Base-by-base conservation (phyloP, 2,888 invertebrate species). In the Prosopocoilus inquinatus region DNA sequence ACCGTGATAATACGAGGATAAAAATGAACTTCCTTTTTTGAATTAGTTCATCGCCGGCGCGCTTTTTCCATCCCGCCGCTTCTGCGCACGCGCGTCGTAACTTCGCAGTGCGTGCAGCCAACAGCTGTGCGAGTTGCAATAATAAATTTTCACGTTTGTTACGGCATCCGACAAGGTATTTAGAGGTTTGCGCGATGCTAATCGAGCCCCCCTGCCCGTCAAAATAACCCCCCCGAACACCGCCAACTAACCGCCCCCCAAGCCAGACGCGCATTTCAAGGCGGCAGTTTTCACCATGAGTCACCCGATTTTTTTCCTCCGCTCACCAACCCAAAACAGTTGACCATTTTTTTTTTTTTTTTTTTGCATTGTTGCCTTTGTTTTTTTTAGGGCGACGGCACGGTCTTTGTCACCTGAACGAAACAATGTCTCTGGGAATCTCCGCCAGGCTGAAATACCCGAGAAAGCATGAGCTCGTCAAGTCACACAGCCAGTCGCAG, bases 401-500 rank as follows among this genome's bases (percentile, higher is more conserved):
- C 50, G 44, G 48, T 46, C 48, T 45, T 53, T 47, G 47, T 34
- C 49, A 47, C 50, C 34, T 32, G 62, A 63, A 63, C 65, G 73
- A 57, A 57, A 63, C 67, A 60, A 77, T 76, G 76, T 74, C 74
- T 63, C 66, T 76, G 69, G 74, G 75, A 67, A 69, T 78, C 58
- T 73, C 75, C 59, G 73, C 76, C 61, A 74, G 76, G 56, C 64
- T 78, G 59, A 75, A 76, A 65, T 70, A 73, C 57, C 73, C 74
- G 47, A 76, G 72, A 65, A 75, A 73, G 65, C 75, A 76, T 60
- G 78, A 77, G 63, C 64, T 77, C 54, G 66, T 71, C 47, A 75
- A 75, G 64, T 75, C 76, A 5, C 74, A 74, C 61, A 76, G 75
- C 65, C 75, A 76, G 57, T 75, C 77, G 2, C 76, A 76, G 63